These are phyloP conservation scores for Myodes glareolus DNA, from an alignment of 2,113 vertebrate species.

Conservation along the genomic window DNA sequence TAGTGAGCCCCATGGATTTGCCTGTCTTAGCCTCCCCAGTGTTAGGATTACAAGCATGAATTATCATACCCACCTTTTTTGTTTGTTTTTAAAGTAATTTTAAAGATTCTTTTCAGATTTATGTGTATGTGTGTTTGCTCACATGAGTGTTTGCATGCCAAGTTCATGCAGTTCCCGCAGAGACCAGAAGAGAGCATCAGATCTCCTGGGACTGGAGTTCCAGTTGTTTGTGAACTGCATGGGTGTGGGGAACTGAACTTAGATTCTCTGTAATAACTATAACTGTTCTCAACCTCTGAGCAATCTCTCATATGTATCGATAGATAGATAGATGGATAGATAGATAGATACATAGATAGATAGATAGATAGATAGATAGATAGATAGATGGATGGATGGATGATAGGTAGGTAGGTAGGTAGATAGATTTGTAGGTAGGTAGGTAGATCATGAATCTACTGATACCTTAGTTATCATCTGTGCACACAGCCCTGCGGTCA, in stretches of 20 bases:
- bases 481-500: no score
- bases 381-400: no score
- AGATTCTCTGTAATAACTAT: background rate
- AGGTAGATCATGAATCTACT: no score
- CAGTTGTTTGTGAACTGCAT: background rate
- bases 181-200: background rate
- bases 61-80: background rate
- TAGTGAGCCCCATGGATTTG: background rate
- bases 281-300: background rate
- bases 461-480: no score
- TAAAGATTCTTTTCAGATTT: background rate
- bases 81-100: background rate
- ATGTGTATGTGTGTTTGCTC: background rate
- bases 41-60: background rate
- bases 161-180: background rate
- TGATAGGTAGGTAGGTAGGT: no score
- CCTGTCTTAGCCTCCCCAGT: background rate
- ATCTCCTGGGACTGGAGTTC: background rate
- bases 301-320: background rate
- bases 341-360: background rate
- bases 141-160: background rate
- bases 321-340: background rate
- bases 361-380: no score
- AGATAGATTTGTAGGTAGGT: no score
- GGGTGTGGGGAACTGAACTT: background rate